A percentile compares a stretch with the other conserved stretches of the same genome.
Evolutionary conservation across 2,888 invertebrate species (phyloP).

Genomic region (Diaphora mendica): DNA sequence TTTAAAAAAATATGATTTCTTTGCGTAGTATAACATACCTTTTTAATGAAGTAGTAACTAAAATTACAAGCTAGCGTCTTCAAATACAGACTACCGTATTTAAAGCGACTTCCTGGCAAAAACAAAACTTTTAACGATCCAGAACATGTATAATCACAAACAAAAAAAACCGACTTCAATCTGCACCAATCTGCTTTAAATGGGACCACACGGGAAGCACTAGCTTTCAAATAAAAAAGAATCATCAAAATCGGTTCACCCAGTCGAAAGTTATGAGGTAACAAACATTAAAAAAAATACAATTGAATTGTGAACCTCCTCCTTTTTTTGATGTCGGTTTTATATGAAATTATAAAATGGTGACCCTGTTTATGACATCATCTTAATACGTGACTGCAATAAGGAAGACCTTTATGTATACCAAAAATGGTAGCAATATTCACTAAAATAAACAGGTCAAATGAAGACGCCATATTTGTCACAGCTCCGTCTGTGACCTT

Average conservation of each 20-base stretch:
- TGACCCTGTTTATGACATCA: constrained; percentile 51
- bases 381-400: constrained; percentile 57
- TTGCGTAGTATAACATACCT: constrained; percentile 6
- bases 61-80: background rate
- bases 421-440: constrained; percentile 50
- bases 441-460: constrained; percentile 56
- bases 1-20: constrained; percentile 17
- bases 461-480: constrained; percentile 49
- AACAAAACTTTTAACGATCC: constrained; percentile 30
- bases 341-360: constrained; percentile 48
- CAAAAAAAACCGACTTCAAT: no score
- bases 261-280: no score
- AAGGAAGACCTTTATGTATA: constrained; percentile 52
- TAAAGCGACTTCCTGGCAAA: constrained; percentile 21
- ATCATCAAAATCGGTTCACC: no score
- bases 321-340: no score
- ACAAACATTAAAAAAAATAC: no score
- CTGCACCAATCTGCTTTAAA: no score
- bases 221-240: no score
- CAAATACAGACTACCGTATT: constrained; percentile 11
- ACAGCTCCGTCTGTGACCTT: constrained; percentile 51
- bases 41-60: background rate
- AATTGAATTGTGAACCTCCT: no score
- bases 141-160: constrained; percentile 22
- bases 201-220: no score